Conservation (phyloP, 1,140 invertebrate species). For the Grapholita molesta region DNA sequence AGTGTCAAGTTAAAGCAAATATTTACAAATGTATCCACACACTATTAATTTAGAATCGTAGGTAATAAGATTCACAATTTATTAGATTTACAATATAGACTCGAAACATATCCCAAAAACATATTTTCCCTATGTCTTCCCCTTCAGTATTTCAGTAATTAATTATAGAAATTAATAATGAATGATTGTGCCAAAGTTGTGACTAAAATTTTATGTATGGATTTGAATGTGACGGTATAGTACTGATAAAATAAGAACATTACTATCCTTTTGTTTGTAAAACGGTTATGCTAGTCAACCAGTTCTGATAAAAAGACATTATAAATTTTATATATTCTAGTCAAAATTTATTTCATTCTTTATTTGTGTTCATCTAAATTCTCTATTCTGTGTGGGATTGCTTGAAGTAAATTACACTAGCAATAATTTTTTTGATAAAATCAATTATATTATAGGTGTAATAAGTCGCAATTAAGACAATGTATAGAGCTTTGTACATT, state of each 20-base stretch:
- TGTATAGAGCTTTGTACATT: constrained; percentile 77
- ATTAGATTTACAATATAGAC: constrained; percentile 49
- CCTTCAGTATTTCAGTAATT: constrained; percentile 59
- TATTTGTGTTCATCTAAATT: constrained; percentile 40
- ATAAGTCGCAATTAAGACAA: constrained; percentile 69
- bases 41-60: constrained; percentile 69
- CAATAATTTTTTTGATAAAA: constrained; percentile 74
- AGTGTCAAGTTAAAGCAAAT: constrained; percentile 27
- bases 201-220: constrained; percentile 46
- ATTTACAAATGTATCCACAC: constrained; percentile 39
- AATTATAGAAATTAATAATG: constrained; percentile 30
- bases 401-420: constrained; percentile 63
- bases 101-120: constrained; percentile 66
- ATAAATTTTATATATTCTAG: constrained; percentile 62
- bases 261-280: constrained; percentile 32
- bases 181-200: constrained; percentile 70
- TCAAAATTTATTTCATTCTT: constrained; percentile 67
- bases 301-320: constrained; percentile 58
- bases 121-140: constrained; percentile 70
- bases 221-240: constrained; percentile 39
- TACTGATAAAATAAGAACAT: constrained; percentile 20
- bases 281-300: constrained; percentile 69
- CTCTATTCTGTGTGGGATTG: constrained; percentile 57
- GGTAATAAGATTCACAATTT: constrained; percentile 50
- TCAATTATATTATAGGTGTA: constrained; percentile 72